phyloP scores from a whole-genome alignment of 2,113 vertebrate genomes.

The Tychaedon coryphoeus region DNA sequence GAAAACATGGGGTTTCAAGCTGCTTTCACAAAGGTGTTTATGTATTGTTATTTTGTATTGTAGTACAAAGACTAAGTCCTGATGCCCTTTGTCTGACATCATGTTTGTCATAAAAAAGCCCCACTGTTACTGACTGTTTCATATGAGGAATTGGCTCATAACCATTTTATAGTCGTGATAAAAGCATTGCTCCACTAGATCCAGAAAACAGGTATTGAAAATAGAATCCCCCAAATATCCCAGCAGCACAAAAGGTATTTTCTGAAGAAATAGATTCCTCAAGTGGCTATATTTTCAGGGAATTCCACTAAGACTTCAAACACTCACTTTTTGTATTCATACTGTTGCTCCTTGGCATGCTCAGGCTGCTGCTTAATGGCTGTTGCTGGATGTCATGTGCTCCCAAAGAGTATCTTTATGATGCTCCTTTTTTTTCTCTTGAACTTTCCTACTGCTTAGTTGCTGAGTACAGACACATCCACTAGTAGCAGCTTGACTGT shows the following conservation, averaged over 20 bases:
- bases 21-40: conserved; percentile 82
- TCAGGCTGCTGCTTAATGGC: neutral
- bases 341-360: neutral
- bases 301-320: conserved; percentile 69
- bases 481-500: conserved; percentile 70
- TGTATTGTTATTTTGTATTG: conserved; percentile 80
- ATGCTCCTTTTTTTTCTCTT: conserved; percentile 22
- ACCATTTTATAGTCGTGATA: conserved; percentile 75
- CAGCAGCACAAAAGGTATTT: conserved; percentile 63
- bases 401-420: conserved; percentile 57
- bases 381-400: conserved; percentile 22
- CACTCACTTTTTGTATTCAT: conserved; percentile 39
- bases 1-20: conserved; percentile 82
- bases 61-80: conserved; percentile 76
- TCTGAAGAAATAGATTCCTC: conserved; percentile 73
- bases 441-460: conserved; percentile 51
- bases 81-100: conserved; percentile 82
- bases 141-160: conserved; percentile 75
- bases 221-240: conserved; percentile 65
- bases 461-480: conserved; percentile 56
- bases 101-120: conserved; percentile 68
- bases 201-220: conserved; percentile 58
- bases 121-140: conserved; percentile 67
- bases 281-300: conserved; percentile 69
- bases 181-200: conserved; percentile 69